Conservation (phyloP, 2,888 invertebrate genomes). For the Dinocampus coccinellae region DNA sequence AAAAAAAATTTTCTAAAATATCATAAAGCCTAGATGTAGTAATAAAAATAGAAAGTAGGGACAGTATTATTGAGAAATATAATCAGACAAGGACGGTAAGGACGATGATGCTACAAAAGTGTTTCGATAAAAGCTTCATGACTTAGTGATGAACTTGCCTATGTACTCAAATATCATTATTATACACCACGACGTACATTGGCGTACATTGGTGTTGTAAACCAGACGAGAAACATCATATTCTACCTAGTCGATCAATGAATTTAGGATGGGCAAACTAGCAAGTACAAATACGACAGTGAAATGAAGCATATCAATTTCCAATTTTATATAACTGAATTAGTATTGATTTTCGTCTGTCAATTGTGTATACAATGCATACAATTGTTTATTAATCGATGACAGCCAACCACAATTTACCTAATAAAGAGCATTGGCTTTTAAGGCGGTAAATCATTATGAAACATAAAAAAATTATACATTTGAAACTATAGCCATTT, state of each 20-base stretch:
- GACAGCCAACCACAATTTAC: background rate
- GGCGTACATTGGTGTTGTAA: no score
- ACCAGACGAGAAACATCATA: slow-evolving; percentile 3
- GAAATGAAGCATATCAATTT: background rate
- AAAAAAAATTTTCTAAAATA: no score
- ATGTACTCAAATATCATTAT: slow-evolving; percentile 8
- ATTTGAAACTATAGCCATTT: background rate
- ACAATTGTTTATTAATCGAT: background rate
- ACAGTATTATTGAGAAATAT: slow-evolving; percentile 35
- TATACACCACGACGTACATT: background rate
- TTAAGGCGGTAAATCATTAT: background rate
- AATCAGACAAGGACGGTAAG: slow-evolving; percentile 53
- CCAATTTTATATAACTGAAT: background rate
- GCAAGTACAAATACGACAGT: background rate
- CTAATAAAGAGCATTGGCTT: background rate
- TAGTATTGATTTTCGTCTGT: background rate
- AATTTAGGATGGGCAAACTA: background rate
- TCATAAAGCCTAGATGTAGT: no score
- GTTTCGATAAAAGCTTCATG: slow-evolving; percentile 65
- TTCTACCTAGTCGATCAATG: background rate
- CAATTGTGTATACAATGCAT: background rate
- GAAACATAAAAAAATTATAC: background rate
- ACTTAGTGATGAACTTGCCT: slow-evolving; percentile 65
- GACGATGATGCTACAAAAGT: slow-evolving; percentile 48
- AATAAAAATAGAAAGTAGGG: no score